Base-by-base conservation (phyloP, 2,113 vertebrate species). In the Pyxicephalus adspersus region DNA sequence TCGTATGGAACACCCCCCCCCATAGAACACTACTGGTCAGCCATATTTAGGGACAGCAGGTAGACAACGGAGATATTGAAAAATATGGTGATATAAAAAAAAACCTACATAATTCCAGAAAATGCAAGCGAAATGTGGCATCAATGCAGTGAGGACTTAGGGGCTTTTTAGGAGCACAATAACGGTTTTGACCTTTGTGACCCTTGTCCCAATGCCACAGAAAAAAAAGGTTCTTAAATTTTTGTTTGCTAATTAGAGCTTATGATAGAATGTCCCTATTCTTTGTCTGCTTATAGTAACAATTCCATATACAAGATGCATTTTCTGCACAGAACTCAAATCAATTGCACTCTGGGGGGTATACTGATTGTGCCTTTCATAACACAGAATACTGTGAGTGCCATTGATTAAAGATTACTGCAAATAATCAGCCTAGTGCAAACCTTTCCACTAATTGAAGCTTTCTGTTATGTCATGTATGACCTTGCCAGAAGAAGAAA, bases 401-500 rank as follows among this genome's bases (percentile, higher is more conserved):
- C 68, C 23, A 73, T 50, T 81, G 70, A 81, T 81, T 73, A 74
- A 81, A 81, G 50, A 54, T 29, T 64, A 65, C 68, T 71, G 34
- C 23, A 73, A 71, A 81, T 81, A 61, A 81, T 81, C 68, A 81
- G 45, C 60, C 68, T 28, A 9, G 38, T 22, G 29, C 58, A 51
- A 74, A 34, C 64, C 64, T 81, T 26, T 68, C 64, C 17, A 25
- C 51, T 81, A 81, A 81, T 73, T 81, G 45, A 38, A 65, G 54
- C 22, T 77, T 58, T 52, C 54, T 63, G 20, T 51, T 38, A 73
- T 67, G 76, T 81, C 79, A 81, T 71, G 18, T 64, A 65, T 81
- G 79, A 81, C 79, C 79, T 81, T 73, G 68, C 79, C 60, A 64
- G 45, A 22, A 28, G 79, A 65, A 65, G 68, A 63, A 73, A 73